Percentiles rank a stretch among this genome's conserved stretches.
Evolutionary conservation across 2,113 vertebrate species (phyloP).

Genomic region (Limnothrissa miodon): DNA sequence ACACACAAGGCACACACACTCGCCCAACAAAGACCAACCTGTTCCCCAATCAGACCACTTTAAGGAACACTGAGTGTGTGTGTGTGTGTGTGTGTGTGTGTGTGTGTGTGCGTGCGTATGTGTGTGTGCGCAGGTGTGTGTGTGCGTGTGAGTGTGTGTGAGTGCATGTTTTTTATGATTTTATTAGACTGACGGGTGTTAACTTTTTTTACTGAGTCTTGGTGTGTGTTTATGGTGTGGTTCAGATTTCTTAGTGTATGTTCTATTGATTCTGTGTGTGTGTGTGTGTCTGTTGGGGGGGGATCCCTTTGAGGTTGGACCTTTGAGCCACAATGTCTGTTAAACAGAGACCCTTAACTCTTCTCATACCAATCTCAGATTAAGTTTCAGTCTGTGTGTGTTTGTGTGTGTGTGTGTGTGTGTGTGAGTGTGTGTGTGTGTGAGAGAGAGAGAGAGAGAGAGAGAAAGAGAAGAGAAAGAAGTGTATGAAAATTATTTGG

Average conservation of each 20-base stretch:
- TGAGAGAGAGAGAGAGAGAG: not conserved
- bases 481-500: not conserved
- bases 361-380: not conserved
- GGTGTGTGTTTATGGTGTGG: not conserved
- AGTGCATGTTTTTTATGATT: too few relatives aligned
- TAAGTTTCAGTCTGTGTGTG: not conserved
- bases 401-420: slow-evolving; percentile 3
- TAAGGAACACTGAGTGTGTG: slow-evolving; percentile 44
- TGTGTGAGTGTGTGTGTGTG: not conserved
- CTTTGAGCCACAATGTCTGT: not conserved
- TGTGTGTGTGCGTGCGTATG: slow-evolving; percentile 25
- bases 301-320: not conserved
- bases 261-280: not conserved
- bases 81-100: slow-evolving; percentile 33
- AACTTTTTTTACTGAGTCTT: not conserved
- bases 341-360: not conserved
- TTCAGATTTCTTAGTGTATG: not conserved
- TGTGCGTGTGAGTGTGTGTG: slow-evolving; percentile 18
- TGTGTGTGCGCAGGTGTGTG: slow-evolving; percentile 23
- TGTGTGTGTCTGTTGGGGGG: not conserved
- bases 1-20: slow-evolving; percentile 57
- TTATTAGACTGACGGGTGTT: not conserved
- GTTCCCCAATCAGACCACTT: slow-evolving; percentile 53
- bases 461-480: too few relatives aligned
- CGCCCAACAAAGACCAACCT: slow-evolving; percentile 60